Evolutionary conservation across 1,140 invertebrate genomes (phyloP).

Genomic region (Arion vulgaris): DNA sequence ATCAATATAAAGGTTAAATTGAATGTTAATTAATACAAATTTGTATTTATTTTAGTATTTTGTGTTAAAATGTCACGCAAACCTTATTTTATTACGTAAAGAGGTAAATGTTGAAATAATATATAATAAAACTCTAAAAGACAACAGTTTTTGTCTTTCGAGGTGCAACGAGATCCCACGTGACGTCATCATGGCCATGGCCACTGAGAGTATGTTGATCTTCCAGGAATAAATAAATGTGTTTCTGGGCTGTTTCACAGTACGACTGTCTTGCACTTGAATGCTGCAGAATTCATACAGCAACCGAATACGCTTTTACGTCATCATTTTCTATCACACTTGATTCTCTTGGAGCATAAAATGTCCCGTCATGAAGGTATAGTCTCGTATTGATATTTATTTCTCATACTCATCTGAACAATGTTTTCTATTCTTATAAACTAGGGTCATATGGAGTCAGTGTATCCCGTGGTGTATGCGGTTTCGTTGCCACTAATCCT

Average conservation of each 20-base stretch:
- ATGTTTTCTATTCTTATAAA: no score
- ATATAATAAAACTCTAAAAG: neutral
- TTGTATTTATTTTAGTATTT: neutral
- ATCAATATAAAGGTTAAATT: neutral
- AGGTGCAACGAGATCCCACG: constrained; percentile 51
- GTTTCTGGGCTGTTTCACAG: constrained; percentile 5
- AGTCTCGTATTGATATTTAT: neutral
- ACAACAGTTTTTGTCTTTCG: neutral
- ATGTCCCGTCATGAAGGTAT: constrained; percentile 88
- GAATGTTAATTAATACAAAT: neutral
- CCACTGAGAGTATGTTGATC: constrained; percentile 52
- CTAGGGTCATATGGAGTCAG: no score
- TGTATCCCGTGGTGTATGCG: no score
- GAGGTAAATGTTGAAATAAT: neutral
- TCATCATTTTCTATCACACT: neutral
- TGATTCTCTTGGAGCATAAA: constrained; percentile 64
- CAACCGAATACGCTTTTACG: neutral
- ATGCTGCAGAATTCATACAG: constrained; percentile 8
- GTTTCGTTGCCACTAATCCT: no score
- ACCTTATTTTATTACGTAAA: no score
- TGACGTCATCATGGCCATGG: constrained; percentile 66
- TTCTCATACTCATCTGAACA: no score
- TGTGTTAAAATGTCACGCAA: no score
- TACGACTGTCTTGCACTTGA: constrained; percentile 1
- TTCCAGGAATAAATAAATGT: constrained; percentile 42